phyloP scores from a whole-genome alignment of 2,888 invertebrate genomes.

The Azorinus chamasolen region DNA sequence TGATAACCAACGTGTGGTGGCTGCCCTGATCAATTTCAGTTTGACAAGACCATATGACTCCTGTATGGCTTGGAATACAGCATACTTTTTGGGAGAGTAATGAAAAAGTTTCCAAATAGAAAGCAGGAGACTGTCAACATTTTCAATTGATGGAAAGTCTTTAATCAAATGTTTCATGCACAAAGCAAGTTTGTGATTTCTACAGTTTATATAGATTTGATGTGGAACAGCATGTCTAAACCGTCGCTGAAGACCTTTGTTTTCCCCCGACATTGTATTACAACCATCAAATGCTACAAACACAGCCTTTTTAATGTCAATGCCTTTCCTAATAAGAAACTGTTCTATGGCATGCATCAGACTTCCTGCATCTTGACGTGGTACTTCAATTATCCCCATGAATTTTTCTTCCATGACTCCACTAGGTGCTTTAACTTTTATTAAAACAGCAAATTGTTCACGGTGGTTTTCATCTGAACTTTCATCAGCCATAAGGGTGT shows the following conservation, averaged over 20 bases:
- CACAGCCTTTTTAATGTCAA: slow-evolving; percentile 28
- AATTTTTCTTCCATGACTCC: slow-evolving; percentile 16
- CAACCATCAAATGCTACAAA: slow-evolving; percentile 45
- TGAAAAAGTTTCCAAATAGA: slow-evolving; percentile 48
- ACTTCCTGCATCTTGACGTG: slow-evolving; percentile 26
- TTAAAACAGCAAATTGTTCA: too few species aligned
- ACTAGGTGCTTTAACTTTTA: too few species aligned
- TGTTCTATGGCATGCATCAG: slow-evolving; percentile 29
- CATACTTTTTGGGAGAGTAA: slow-evolving; percentile 30
- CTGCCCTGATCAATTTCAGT: slow-evolving; percentile 37
- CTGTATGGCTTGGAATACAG: slow-evolving; percentile 39
- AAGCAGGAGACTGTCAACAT: slow-evolving; percentile 34
- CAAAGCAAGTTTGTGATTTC: slow-evolving; percentile 48
- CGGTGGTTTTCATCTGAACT: too few species aligned
- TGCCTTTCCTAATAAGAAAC: slow-evolving; percentile 30
- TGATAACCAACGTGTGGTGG: slow-evolving; percentile 52
- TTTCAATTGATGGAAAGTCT: slow-evolving; percentile 23
- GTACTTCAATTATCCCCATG: slow-evolving; percentile 24
- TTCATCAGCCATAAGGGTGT: too few species aligned
- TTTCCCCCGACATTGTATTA: slow-evolving; percentile 47
- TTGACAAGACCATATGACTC: slow-evolving; percentile 29
- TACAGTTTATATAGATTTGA: slow-evolving; percentile 42
- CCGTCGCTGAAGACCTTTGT: slow-evolving; percentile 44
- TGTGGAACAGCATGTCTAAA: slow-evolving; percentile 33
- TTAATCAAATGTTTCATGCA: slow-evolving; percentile 54